Evolutionary conservation across 2,888 invertebrate species (phyloP).

Genomic region (Entomobrya proxima): DNA sequence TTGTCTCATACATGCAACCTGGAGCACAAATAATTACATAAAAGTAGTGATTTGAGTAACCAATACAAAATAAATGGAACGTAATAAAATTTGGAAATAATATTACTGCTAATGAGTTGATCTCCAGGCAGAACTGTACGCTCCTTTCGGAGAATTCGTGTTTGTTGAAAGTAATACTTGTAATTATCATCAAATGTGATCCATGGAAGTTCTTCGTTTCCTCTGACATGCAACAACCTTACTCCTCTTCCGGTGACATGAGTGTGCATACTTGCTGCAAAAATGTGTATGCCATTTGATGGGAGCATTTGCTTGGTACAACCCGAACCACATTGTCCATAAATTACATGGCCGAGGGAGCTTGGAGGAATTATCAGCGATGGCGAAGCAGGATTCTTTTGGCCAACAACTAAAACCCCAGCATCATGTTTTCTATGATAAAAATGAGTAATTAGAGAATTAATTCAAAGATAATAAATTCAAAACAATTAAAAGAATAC

Average conservation of each 20-base stretch:
- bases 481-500: too few species aligned
- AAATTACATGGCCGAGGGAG: constrained; percentile 17
- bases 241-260: constrained; percentile 44
- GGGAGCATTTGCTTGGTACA: constrained; percentile 54
- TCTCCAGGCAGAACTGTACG: constrained; percentile 59
- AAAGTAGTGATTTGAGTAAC: neutral
- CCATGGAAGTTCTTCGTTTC: constrained; percentile 50
- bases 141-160: constrained; percentile 42
- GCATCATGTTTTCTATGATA: constrained; percentile 35
- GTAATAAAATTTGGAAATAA: neutral
- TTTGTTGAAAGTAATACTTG: constrained; percentile 46
- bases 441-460: neutral
- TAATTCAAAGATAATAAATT: neutral
- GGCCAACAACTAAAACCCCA: constrained; percentile 11
- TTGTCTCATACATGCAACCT: constrained; percentile 47
- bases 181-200: constrained; percentile 51
- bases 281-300: constrained; percentile 44
- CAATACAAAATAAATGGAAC: neutral
- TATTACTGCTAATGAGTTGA: constrained; percentile 44
- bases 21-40: neutral
- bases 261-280: constrained; percentile 48
- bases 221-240: constrained; percentile 42
- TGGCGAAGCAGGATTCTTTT: constrained; percentile 18
- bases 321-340: constrained; percentile 55
- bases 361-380: constrained; percentile 42